A percentile compares a stretch with the other conserved stretches of the same genome.
These are phyloP conservation scores for Drosophila sulfurigaster DNA, from an alignment of 1,140 invertebrate species.

Conservation along the genomic window DNA sequence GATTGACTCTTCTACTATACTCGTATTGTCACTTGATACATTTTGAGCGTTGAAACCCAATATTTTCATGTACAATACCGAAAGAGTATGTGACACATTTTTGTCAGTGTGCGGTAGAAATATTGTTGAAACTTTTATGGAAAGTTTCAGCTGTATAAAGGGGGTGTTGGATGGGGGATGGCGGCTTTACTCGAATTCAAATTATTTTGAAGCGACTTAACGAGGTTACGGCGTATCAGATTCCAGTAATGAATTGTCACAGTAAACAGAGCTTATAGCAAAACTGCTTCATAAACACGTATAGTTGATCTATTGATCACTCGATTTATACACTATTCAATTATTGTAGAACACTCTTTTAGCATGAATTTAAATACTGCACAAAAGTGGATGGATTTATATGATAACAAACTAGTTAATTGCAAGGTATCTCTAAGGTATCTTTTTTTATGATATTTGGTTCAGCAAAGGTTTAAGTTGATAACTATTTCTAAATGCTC, in stretches of 20 bases:
- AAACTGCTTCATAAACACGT: background rate
- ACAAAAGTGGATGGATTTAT: too few relatives aligned
- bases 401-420: too few relatives aligned
- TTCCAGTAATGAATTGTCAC: background rate
- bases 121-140: background rate
- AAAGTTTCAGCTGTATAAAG: background rate
- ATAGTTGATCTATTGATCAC: too few relatives aligned
- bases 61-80: slow-evolving; percentile 6
- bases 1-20: slow-evolving; percentile 1
- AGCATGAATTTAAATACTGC: too few relatives aligned
- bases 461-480: too few relatives aligned
- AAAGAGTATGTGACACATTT: background rate
- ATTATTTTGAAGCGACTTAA: slow-evolving; percentile 3
- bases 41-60: slow-evolving; percentile 26
- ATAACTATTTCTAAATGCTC: too few relatives aligned
- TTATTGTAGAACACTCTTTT: too few relatives aligned
- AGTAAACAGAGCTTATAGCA: background rate
- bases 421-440: too few relatives aligned
- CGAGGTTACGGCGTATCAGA: background rate
- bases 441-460: too few relatives aligned
- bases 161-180: background rate
- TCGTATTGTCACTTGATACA: slow-evolving; percentile 30
- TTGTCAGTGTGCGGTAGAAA: background rate
- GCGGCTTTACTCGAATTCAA: background rate
- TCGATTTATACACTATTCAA: too few relatives aligned